Evolutionary conservation across 1,140 invertebrate species (phyloP), one percentile per base, ranked within the genome.

Genomic region (Euwallacea fornicatus): DNA sequence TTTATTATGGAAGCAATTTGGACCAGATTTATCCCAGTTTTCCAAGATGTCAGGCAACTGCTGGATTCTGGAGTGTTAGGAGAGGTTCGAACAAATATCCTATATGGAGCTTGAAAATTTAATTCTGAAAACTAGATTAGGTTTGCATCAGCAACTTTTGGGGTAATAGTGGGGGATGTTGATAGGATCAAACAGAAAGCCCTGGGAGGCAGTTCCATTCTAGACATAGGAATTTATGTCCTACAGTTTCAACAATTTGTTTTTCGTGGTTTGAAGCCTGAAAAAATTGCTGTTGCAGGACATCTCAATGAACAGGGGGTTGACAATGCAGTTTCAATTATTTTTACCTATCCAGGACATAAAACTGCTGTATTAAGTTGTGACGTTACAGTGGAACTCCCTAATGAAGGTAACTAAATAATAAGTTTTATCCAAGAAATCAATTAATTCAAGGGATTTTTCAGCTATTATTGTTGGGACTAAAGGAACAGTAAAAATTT

Each of bases 1-100:
- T 93, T 95, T 78, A 78, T 95, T 0, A 93, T 95, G 91, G 93
- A 95, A 85, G 93, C 88, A 10, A 84, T 94, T 46, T 96, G 94
- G 93, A 91, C 90, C 47, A 84, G 93, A 42, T 94, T 88, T 77
- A 90, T 94, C 73, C 94, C 94, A 0, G 84, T 86, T 4, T 94
- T 93, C 76, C 80, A 88, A 33, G 83, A 86, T 64, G 58, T 95
- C 0, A 84, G 84, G 66, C 82, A 88, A 67, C 82, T 88, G 55
- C 80, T 93, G 0, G 78, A 84, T 2, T 77, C 81, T 15, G 88
- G 88, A 58, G 84, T 78, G 16, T 84, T 96, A 42, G 95, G 94
- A 2, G 88, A 94, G 13, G 81, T 93, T 41, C 79, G 85, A 42
- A 61, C 21, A 69, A 41, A 54, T 11, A 10, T 3, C 41, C 42